Base-by-base conservation (phyloP, 2,113 vertebrate genomes). In the Rutilus rutilus region DNA sequence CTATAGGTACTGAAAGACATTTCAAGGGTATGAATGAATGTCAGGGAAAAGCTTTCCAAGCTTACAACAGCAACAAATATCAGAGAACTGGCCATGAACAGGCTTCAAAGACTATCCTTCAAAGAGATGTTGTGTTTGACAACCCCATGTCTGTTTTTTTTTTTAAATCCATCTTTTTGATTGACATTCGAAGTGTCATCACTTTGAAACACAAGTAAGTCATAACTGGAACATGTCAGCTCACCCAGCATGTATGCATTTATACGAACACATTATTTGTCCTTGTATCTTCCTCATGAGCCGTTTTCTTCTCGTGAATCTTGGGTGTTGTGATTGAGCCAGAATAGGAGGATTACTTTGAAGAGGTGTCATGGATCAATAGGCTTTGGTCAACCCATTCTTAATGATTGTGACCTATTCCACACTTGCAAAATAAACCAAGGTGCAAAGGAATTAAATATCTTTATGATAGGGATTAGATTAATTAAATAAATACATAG, bases 301-400 rank as follows among this genome's bases (percentile, higher is more conserved):
- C 14, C 11, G 9, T 52, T 75, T 42, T 64, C 52, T 64, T 25
- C 27, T 64, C n/a, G 9, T 73, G 57, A 65, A 80, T 74, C 65
- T 71, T 27, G 36, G 54, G 74, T 54, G 14, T 65, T 78, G 19
- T 64, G 54, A 71, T 87, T 30, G 76, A 64, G 19, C 54, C 27
- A 3, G n/a, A 33, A 25, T 45, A 59, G 57, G 8, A 36, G 57
- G 81, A 87, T 81, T 86, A 88, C 78, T 71, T 86, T 86, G 69
- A 86, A 80, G 81, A 81, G 67, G 57, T 75, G 81, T 42, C 11
- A 15, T 42, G 12, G 54, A 88, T 88, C 84, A 79, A 89, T 87
- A 86, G 47, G 75, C 57, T 87, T 86, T 71, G 81, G 39, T 84
- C 84, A 86, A 65, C 84, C 23, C 69, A 52, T 86, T 78, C 54